Conservation (phyloP, 1,140 invertebrate species). For the Drosophila athabasca region DNA sequence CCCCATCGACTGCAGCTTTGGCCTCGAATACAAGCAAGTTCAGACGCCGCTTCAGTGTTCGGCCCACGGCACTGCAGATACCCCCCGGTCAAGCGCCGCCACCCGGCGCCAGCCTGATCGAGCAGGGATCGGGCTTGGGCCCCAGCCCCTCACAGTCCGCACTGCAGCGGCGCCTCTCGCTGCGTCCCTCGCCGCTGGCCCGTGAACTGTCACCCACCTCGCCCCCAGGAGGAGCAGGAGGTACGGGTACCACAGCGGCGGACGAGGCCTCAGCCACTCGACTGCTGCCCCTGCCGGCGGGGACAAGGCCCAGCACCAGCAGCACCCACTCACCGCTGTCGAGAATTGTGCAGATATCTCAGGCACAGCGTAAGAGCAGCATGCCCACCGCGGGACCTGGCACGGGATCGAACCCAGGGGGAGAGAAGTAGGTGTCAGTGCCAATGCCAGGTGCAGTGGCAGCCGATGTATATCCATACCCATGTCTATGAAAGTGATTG, state of each 20-base stretch:
- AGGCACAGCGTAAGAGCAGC: constrained; percentile 81
- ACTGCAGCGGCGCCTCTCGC: constrained; percentile 73
- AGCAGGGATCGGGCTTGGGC: constrained; percentile 1
- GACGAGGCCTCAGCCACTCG: constrained; percentile 56
- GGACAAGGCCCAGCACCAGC: constrained; percentile 66
- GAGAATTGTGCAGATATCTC: constrained; percentile 79
- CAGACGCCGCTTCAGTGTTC: constrained; percentile 78
- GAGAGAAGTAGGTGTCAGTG: background rate
- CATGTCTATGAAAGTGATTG: background rate
- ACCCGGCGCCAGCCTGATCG: constrained; percentile 56
- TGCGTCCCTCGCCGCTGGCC: constrained; percentile 78
- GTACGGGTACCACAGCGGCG: background rate
- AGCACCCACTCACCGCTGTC: constrained; percentile 81
- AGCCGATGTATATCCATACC: constrained; percentile 1
- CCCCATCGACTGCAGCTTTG: constrained; percentile 2
- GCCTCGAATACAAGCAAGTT: constrained; percentile 58
- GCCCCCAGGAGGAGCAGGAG: constrained; percentile 21
- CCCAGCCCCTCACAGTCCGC: constrained; percentile 57
- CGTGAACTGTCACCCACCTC: constrained; percentile 60
- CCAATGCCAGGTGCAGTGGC: too few species aligned
- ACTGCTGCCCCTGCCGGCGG: constrained; percentile 50
- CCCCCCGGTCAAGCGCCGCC: constrained; percentile 79
- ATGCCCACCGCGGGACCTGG: constrained; percentile 50
- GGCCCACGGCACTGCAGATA: constrained; percentile 78
- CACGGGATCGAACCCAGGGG: background rate